Conservation (phyloP, 2,797 vertebrate genomes). For the Gephyroberyx darwinii region DNA sequence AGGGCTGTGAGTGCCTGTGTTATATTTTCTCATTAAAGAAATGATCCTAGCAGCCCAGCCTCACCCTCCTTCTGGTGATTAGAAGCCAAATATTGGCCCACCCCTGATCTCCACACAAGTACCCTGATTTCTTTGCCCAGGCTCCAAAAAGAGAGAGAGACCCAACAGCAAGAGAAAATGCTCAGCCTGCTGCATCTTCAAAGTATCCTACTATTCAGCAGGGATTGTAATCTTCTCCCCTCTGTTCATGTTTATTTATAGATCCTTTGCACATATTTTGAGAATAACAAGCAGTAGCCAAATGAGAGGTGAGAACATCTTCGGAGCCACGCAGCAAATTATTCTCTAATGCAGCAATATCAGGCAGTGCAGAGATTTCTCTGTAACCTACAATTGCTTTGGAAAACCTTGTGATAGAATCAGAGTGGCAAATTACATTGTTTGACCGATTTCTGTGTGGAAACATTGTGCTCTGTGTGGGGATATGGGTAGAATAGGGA, state of each 20-base stretch:
- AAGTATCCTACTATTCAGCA: conserved; percentile 68
- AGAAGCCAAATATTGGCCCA: conserved; percentile 47
- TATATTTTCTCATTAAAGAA: not conserved
- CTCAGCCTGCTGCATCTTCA: conserved; percentile 66
- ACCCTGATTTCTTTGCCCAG: conserved; percentile 16
- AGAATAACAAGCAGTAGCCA: conserved; percentile 73
- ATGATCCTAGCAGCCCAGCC: conserved; percentile 10
- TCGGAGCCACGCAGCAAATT: conserved; percentile 64
- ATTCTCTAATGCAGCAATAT: conserved; percentile 54
- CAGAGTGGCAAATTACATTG: conserved; percentile 55
- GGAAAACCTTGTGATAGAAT: conserved; percentile 56
- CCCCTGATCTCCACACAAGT: conserved; percentile 30
- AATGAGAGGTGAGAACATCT: conserved; percentile 77
- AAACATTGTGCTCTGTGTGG: conserved; percentile 4
- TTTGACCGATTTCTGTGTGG: conserved; percentile 20
- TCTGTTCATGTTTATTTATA: conserved; percentile 81
- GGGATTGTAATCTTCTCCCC: conserved; percentile 63
- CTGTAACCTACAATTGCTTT: conserved; percentile 42
- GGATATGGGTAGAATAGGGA: conserved; percentile 46
- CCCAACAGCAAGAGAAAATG: conserved; percentile 32
- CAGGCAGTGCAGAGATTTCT: conserved; percentile 25
- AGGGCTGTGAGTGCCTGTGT: no score
- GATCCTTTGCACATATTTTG: conserved; percentile 71
- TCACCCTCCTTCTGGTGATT: not conserved
- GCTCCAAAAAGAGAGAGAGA: conserved; percentile 48